phyloP scores from a whole-genome alignment of 2,888 invertebrate species.

The Geophilus truncorum region DNA sequence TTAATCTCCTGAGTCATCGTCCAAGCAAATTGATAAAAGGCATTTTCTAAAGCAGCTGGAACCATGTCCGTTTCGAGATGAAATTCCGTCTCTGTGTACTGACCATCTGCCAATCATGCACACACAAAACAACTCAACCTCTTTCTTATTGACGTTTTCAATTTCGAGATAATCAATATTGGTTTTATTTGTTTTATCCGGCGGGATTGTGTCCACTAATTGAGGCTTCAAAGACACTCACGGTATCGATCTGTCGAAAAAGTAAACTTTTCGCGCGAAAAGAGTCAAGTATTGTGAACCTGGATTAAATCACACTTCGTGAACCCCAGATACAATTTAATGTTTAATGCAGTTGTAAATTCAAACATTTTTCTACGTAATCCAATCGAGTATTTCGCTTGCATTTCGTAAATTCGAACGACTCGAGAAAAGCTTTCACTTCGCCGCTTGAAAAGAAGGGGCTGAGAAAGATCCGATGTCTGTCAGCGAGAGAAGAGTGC shows the following conservation, averaged over 20 bases:
- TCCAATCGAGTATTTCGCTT: not conserved
- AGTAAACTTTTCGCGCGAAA: too few relatives aligned
- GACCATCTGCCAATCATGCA: not conserved
- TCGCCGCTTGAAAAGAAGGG: not conserved
- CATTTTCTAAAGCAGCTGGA: not conserved
- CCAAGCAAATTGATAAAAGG: conserved; percentile 5
- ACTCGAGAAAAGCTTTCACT: not conserved
- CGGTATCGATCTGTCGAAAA: too few relatives aligned
- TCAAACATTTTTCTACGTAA: not conserved
- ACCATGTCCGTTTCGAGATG: not conserved
- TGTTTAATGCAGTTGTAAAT: not conserved
- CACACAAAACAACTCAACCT: not conserved
- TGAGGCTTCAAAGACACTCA: too few relatives aligned
- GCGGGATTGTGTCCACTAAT: too few relatives aligned
- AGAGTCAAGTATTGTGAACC: too few relatives aligned
- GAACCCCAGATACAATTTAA: not conserved
- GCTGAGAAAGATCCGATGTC: not conserved
- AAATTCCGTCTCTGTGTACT: not conserved
- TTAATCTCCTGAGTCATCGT: not conserved
- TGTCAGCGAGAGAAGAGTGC: not conserved
- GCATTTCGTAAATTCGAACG: not conserved
- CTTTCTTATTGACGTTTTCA: not conserved
- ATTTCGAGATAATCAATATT: too few relatives aligned
- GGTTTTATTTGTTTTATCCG: too few relatives aligned
- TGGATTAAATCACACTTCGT: not conserved